A percentile compares a stretch with the other conserved stretches of the same genome.
phyloP scores from a whole-genome alignment of 2,113 vertebrate species.

The Silurus glanis region DNA sequence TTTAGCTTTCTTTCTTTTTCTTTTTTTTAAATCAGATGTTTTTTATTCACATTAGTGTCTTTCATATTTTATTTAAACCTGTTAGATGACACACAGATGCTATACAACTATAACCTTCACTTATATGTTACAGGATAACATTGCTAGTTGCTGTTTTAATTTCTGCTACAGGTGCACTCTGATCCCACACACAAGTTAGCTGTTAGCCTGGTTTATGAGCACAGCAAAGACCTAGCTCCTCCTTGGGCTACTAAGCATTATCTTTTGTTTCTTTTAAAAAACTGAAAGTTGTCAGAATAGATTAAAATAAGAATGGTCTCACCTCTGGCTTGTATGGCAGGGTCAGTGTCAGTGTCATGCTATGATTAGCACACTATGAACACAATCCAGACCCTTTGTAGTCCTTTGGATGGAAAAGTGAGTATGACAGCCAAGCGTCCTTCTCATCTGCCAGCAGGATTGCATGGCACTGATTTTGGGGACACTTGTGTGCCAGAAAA shows the following conservation, averaged over 20 bases:
- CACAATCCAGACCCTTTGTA: constrained; percentile 60
- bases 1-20: not conserved
- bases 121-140: not conserved
- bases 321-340: constrained; percentile 48
- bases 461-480: constrained; percentile 68
- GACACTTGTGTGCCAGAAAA: constrained; percentile 71
- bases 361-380: constrained; percentile 69
- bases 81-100: not conserved
- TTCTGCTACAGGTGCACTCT: not conserved
- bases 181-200: not conserved
- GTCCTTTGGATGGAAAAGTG: constrained; percentile 69
- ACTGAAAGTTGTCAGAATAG: not conserved
- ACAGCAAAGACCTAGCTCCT: too few species aligned
- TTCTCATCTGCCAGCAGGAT: constrained; percentile 65
- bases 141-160: not conserved
- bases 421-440: constrained; percentile 70
- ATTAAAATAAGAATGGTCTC: constrained; percentile 22
- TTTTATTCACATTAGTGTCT: not conserved
- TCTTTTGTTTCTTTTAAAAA: not conserved
- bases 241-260: not conserved
- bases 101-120: not conserved
- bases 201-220: not conserved
- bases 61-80: not conserved
- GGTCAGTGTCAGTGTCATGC: constrained; percentile 51
- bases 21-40: not conserved